These are phyloP conservation scores for Aphelenchoides fujianensis DNA, from an alignment of 1,140 invertebrate genomes.

Conservation along the genomic window DNA sequence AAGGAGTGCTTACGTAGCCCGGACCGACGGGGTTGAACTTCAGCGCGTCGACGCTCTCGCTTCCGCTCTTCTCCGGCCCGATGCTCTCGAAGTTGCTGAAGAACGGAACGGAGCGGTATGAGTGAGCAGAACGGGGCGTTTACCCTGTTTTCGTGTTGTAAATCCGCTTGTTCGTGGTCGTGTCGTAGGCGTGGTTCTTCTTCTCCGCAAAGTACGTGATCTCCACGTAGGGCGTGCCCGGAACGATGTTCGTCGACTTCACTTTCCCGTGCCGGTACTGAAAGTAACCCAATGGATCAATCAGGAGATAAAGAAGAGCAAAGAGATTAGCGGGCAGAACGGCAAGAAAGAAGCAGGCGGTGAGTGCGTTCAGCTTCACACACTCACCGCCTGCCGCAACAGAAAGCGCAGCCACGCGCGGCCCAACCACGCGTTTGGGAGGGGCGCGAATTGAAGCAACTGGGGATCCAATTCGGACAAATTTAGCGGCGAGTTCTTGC, in stretches of 20 bases:
- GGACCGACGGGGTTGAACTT: constrained; percentile 40
- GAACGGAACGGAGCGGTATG: constrained; percentile 19
- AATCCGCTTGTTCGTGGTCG: constrained; percentile 46
- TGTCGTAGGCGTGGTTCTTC: constrained; percentile 1
- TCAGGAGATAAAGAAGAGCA: neutral
- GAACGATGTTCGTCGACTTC: constrained; percentile 34
- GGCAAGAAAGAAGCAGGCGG: too few species aligned
- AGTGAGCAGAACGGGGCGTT: constrained; percentile 1
- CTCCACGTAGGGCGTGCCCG: constrained; percentile 28
- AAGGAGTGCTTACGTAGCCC: constrained; percentile 40
- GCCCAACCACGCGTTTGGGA: too few species aligned
- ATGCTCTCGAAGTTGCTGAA: constrained; percentile 48
- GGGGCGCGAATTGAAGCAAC: too few species aligned
- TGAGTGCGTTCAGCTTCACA: too few species aligned
- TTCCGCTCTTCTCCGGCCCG: constrained; percentile 45
- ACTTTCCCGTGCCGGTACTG: constrained; percentile 47
- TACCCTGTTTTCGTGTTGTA: constrained; percentile 37
- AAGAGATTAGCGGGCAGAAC: neutral
- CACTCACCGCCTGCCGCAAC: too few species aligned
- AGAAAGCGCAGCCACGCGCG: too few species aligned
- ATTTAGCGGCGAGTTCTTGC: too few species aligned
- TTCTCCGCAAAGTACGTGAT: constrained; percentile 23
- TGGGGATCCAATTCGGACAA: too few species aligned
- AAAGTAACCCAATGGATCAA: neutral
- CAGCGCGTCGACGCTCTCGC: constrained; percentile 45